Evolutionary conservation across 1,140 invertebrate species (phyloP).

Genomic region (Bombus impatiens): DNA sequence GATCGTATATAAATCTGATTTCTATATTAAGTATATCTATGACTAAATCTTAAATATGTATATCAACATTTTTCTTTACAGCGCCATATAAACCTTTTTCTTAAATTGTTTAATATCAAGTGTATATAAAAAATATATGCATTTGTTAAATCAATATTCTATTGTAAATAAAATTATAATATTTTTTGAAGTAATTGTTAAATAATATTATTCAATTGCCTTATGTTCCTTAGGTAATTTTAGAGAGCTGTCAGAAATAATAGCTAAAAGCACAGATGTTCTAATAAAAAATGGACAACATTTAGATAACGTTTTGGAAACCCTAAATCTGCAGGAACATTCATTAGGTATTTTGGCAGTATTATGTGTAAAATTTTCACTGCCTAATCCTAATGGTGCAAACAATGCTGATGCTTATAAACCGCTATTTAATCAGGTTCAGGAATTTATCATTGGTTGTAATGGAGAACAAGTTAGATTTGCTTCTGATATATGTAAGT

Average conservation of each 20-base stretch:
- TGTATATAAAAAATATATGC: background rate
- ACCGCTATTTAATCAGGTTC: constrained; percentile 86
- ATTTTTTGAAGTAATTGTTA: background rate
- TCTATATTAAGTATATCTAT: background rate
- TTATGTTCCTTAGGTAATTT: constrained; percentile 88
- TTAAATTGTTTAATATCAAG: background rate
- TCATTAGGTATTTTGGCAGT: constrained; percentile 93
- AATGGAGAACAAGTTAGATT: constrained; percentile 94
- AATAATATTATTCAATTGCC: background rate
- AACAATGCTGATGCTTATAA: constrained; percentile 80
- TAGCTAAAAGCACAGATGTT: constrained; percentile 90
- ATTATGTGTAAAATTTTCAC: constrained; percentile 89
- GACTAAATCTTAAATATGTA: background rate
- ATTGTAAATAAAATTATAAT: background rate
- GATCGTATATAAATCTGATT: background rate
- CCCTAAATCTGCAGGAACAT: constrained; percentile 94
- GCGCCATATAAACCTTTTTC: background rate
- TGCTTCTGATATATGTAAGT: constrained; percentile 93
- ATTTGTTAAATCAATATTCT: background rate
- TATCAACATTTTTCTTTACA: background rate
- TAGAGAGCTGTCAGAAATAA: constrained; percentile 89
- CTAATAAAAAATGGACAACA: constrained; percentile 92
- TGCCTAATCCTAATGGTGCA: constrained; percentile 78
- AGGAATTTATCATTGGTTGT: constrained; percentile 92
- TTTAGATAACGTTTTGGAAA: constrained; percentile 94